A percentile compares a stretch with the other conserved stretches of the same genome.
phyloP scores from a whole-genome alignment of 92 coral and sea anemone species.

The Phenganax marumi region DNA sequence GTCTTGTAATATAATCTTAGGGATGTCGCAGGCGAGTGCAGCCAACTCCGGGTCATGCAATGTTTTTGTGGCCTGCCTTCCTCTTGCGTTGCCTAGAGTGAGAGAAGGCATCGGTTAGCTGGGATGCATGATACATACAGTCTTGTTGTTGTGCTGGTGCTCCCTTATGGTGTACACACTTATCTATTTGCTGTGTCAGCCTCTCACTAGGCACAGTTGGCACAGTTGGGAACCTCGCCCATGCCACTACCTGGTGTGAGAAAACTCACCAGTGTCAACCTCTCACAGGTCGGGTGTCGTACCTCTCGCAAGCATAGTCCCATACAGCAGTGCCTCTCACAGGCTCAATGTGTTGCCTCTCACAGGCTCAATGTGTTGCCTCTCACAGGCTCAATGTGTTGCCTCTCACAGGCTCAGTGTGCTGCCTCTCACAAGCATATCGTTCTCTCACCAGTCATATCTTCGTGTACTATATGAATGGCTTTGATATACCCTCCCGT shows the following conservation, averaged over 20 bases:
- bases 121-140: neutral
- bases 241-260: neutral
- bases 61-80: neutral
- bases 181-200: no score
- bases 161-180: no score
- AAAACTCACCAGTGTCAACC: neutral
- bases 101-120: neutral
- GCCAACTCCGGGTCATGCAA: slow-evolving; percentile 26
- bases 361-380: neutral
- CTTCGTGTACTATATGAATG: neutral
- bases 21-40: slow-evolving; percentile 14
- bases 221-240: neutral
- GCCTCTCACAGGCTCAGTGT: neutral
- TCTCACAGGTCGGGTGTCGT: neutral
- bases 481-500: no score
- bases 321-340: neutral
- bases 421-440: slow-evolving; percentile 1
- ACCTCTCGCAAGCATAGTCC: neutral
- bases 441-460: neutral
- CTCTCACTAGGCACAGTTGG: neutral
- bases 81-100: neutral
- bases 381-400: slow-evolving; percentile 1
- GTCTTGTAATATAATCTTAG: slow-evolving; percentile 27
- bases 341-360: neutral
- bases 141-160: neutral